Evolutionary conservation across 1,140 invertebrate genomes (phyloP).

Genomic region (Pseudomyrmex sp.): DNA sequence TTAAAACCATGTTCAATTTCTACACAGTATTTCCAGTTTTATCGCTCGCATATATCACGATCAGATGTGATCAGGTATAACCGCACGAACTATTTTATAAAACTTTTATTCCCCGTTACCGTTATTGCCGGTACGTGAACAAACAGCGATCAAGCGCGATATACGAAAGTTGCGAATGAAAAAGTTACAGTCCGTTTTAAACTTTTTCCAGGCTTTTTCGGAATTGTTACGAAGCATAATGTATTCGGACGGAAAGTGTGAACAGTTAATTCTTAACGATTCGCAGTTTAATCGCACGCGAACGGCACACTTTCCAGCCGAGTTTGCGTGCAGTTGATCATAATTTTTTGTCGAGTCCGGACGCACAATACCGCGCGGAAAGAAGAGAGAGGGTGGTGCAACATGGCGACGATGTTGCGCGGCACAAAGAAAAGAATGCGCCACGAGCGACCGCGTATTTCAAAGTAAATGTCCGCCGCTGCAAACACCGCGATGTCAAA

Average conservation of each 20-base stretch:
- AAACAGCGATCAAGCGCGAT: conserved; percentile 14
- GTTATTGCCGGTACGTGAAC: conserved; percentile 14
- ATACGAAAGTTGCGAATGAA: conserved; percentile 42
- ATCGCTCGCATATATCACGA: too few relatives aligned
- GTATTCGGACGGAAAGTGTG: conserved; percentile 46
- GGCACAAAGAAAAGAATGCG: conserved; percentile 50
- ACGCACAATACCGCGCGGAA: conserved; percentile 37
- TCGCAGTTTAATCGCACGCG: conserved; percentile 50
- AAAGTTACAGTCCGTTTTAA: conserved; percentile 47
- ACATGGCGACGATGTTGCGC: conserved; percentile 19
- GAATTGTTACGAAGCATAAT: conserved; percentile 36
- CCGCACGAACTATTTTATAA: conserved; percentile 37
- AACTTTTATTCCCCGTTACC: conserved; percentile 15
- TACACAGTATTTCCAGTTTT: too few relatives aligned
- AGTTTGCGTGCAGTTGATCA: conserved; percentile 56
- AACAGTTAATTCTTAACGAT: conserved; percentile 55
- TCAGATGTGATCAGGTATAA: too few relatives aligned
- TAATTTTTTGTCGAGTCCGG: conserved; percentile 7
- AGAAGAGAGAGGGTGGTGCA: not conserved
- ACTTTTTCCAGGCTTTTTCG: conserved; percentile 32
- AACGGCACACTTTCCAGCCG: conserved; percentile 47
- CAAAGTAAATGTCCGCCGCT: conserved; percentile 51
- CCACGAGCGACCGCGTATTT: conserved; percentile 44
- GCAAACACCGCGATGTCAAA: conserved; percentile 53
- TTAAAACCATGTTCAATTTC: too few relatives aligned